These are phyloP conservation scores for Phalangium opilio DNA, from an alignment of 2,888 invertebrate species.

Conservation along the genomic window DNA sequence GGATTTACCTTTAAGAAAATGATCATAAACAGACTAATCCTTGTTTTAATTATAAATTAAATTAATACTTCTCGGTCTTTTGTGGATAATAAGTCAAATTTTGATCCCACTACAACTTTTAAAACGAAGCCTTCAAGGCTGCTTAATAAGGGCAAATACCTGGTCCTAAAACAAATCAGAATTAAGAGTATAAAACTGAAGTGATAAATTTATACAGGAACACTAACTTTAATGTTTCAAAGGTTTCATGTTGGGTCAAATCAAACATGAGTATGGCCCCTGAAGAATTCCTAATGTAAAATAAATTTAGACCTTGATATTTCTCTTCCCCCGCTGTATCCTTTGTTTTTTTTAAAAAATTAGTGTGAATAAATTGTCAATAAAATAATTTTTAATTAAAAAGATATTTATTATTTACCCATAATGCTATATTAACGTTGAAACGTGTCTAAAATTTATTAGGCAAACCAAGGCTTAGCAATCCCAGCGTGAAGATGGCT, in stretches of 20 bases:
- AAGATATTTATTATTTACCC: too few species aligned
- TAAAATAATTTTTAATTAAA: too few species aligned
- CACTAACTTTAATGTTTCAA: slow-evolving; percentile 10
- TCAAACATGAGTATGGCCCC: background rate
- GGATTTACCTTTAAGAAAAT: slow-evolving; percentile 6
- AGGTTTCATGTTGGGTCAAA: slow-evolving; percentile 1
- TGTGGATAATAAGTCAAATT: slow-evolving; percentile 6
- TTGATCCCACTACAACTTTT: slow-evolving; percentile 12
- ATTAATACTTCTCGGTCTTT: slow-evolving; percentile 2
- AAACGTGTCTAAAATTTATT: too few species aligned
- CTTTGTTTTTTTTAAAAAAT: too few species aligned
- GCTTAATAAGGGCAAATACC: slow-evolving; percentile 12
- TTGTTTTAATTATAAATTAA: too few species aligned
- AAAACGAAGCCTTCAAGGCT: slow-evolving; percentile 6
- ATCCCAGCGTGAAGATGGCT: too few species aligned
- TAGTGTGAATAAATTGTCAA: background rate
- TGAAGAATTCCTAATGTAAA: background rate
- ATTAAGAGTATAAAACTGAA: background rate
- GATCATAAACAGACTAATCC: too few species aligned
- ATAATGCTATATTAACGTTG: too few species aligned
- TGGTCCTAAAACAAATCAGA: slow-evolving; percentile 1
- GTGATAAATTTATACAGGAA: too few species aligned
- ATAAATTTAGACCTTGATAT: background rate
- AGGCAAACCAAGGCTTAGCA: too few species aligned
- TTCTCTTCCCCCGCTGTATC: background rate